These are phyloP conservation scores for Actinia equina DNA, from an alignment of 64 coral and sea anemone genomes.

Conservation along the genomic window DNA sequence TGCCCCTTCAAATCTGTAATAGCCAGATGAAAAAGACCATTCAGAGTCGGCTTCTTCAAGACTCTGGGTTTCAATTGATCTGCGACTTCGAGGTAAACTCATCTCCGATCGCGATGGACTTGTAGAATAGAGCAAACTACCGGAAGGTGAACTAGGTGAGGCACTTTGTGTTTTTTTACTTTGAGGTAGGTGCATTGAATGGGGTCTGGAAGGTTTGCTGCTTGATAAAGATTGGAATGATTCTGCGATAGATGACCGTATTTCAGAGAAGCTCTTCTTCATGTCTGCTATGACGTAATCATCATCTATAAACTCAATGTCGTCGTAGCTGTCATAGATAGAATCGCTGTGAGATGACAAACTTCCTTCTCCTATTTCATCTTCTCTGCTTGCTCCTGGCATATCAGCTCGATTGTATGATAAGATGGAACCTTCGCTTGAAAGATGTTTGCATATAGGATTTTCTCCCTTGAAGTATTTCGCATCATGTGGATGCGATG, in stretches of 20 bases:
- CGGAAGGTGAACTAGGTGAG: neutral
- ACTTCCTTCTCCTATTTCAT: neutral
- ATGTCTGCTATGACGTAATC: constrained; percentile 7
- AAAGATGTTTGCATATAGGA: neutral
- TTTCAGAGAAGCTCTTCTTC: constrained; percentile 8
- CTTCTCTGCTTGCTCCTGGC: neutral
- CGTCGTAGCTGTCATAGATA: neutral
- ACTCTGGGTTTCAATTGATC: neutral
- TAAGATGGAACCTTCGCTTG: neutral
- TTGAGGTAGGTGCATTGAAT: neutral
- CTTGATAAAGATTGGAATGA: neutral
- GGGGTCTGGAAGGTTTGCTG: neutral
- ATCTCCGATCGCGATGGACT: constrained; percentile 3
- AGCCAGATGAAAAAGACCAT: neutral
- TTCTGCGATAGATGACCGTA: neutral
- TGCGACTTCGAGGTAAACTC: neutral
- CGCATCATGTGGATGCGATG: neutral
- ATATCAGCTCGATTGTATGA: neutral
- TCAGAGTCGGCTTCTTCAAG: neutral
- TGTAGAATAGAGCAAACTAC: constrained; percentile 16
- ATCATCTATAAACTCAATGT: constrained; percentile 18
- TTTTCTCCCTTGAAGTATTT: neutral
- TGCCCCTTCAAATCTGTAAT: neutral
- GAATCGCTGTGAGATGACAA: neutral
- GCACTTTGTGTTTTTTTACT: neutral